A percentile compares a stretch with the other conserved stretches of the same genome.
These are phyloP conservation scores for Platichthys stellatus DNA, from an alignment of 2,113 vertebrate genomes.

Conservation along the genomic window DNA sequence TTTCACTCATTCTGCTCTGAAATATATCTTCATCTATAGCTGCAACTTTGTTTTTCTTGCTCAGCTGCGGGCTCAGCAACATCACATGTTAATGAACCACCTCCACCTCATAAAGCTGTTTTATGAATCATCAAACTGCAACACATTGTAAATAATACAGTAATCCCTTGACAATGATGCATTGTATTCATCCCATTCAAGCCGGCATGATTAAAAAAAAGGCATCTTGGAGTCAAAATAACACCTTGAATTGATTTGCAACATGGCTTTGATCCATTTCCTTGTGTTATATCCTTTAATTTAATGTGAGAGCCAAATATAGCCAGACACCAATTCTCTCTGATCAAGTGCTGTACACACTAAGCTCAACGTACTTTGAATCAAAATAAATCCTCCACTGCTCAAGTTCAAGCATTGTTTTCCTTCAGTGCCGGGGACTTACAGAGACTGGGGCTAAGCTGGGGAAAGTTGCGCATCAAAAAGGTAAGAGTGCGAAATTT, in stretches of 20 bases:
- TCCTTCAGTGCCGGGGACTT: slow-evolving; percentile 10
- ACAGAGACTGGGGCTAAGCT: slow-evolving; percentile 6
- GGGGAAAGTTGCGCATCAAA: not conserved
- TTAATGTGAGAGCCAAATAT: slow-evolving; percentile 7
- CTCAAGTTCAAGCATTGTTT: slow-evolving; percentile 22
- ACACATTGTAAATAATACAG: not conserved
- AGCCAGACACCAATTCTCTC: not conserved
- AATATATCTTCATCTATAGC: slow-evolving; percentile 22
- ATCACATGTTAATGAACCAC: not conserved
- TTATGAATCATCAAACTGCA: slow-evolving; percentile 7
- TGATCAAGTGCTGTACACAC: not conserved
- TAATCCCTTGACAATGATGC: not conserved
- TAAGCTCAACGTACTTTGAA: slow-evolving; percentile 5
- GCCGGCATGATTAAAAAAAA: not conserved
- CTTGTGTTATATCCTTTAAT: not conserved
- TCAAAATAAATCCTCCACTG: slow-evolving; percentile 29
- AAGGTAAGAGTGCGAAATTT: not conserved
- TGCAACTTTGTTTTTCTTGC: slow-evolving; percentile 10
- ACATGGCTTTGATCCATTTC: not conserved
- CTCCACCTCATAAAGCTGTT: not conserved
- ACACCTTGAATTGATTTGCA: not conserved
- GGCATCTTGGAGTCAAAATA: not conserved
- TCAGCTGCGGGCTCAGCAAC: not conserved
- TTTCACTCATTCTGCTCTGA: slow-evolving; percentile 35
- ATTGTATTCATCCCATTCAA: not conserved